Percentiles rank a stretch among this genome's conserved stretches.
phyloP scores from a whole-genome alignment of 2,888 invertebrate genomes.

The Calameuta filiformis region DNA sequence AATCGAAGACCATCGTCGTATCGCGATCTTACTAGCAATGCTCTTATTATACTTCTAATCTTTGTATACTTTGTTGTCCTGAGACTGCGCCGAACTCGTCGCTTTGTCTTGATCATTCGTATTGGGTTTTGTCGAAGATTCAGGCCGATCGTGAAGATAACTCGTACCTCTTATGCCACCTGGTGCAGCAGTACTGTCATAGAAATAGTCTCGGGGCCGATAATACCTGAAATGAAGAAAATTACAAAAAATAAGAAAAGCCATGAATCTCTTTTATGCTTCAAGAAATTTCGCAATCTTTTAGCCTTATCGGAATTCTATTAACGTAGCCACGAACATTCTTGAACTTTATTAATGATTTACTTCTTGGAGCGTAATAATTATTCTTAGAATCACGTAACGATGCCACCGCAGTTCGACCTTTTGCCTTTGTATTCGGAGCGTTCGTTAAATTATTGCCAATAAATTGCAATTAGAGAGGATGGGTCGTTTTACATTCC shows the following conservation, averaged over 20 bases:
- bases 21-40: constrained; percentile 1
- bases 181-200: constrained; percentile 56
- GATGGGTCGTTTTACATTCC: not conserved
- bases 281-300: not conserved
- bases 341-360: not conserved
- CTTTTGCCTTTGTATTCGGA: not conserved
- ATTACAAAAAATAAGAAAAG: not conserved
- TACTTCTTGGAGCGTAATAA: not conserved
- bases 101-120: constrained; percentile 51
- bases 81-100: constrained; percentile 51
- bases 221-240: constrained; percentile 44
- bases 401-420: not conserved
- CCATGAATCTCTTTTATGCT: not conserved
- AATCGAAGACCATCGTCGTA: constrained; percentile 1
- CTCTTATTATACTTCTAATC: constrained; percentile 35
- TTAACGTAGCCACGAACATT: not conserved
- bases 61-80: constrained; percentile 55
- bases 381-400: not conserved
- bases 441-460: not conserved
- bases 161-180: constrained; percentile 53
- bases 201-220: constrained; percentile 57
- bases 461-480: not conserved
- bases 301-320: not conserved
- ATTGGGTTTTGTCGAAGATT: constrained; percentile 54
- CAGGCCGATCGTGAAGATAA: constrained; percentile 53